These are phyloP conservation scores for Drosophila lini DNA, from an alignment of 1,140 invertebrate species.

Conservation along the genomic window DNA sequence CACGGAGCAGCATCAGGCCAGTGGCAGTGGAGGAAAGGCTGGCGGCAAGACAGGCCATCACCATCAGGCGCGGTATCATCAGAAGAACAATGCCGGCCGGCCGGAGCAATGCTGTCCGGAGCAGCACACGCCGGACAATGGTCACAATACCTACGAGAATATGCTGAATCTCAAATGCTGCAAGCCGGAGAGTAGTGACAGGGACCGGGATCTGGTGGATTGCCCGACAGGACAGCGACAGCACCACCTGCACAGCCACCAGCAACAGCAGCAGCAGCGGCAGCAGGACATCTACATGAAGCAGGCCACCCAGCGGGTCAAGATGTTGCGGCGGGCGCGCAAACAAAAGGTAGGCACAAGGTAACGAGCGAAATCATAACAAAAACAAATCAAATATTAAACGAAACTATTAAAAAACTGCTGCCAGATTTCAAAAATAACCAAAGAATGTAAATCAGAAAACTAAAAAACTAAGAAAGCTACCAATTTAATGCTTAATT, in stretches of 20 bases:
- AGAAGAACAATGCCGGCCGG: conserved; percentile 65
- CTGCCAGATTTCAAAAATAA: conserved; percentile 1
- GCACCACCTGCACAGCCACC: conserved; percentile 42
- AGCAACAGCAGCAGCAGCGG: conserved; percentile 51
- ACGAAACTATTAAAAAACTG: conserved; percentile 7
- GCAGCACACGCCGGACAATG: conserved; percentile 63
- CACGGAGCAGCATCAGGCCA: conserved; percentile 47
- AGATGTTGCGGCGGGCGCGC: conserved; percentile 79
- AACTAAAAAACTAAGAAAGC: neutral
- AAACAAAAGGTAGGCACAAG: conserved; percentile 82
- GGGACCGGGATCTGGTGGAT: conserved; percentile 43
- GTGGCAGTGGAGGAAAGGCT: conserved; percentile 45
- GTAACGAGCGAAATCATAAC: conserved; percentile 41
- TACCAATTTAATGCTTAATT: neutral
- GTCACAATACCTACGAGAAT: conserved; percentile 77
- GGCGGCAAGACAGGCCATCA: conserved; percentile 44
- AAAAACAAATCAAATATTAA: conserved; percentile 44
- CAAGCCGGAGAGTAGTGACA: conserved; percentile 34
- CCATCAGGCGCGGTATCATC: conserved; percentile 55
- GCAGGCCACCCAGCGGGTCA: conserved; percentile 79
- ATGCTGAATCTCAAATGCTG: conserved; percentile 81
- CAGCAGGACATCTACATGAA: conserved; percentile 82
- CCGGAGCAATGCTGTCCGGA: conserved; percentile 68
- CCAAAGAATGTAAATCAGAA: neutral
- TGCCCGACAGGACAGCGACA: conserved; percentile 41